A percentile compares a stretch with the other conserved stretches of the same genome.
Evolutionary conservation across 2,113 vertebrate genomes (phyloP).

Genomic region (Coptodon rendalli): DNA sequence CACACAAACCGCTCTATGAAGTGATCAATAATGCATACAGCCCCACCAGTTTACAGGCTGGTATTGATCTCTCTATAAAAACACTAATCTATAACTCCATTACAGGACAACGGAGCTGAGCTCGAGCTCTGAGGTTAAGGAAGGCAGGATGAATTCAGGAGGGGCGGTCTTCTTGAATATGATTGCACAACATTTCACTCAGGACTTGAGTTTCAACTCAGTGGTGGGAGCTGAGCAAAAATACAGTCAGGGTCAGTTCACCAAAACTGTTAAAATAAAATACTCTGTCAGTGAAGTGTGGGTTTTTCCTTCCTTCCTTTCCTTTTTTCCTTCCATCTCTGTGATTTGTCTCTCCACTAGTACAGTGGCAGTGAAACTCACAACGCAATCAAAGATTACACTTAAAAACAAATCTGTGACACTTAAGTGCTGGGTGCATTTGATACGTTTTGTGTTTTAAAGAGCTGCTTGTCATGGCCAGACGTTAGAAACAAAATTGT

Average conservation of each 20-base stretch:
- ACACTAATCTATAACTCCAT: slow-evolving; percentile 64
- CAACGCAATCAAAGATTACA: not conserved
- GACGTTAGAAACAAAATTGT: not conserved
- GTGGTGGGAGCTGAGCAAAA: not conserved
- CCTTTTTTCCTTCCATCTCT: not conserved
- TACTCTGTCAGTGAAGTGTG: not conserved
- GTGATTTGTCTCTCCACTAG: not conserved
- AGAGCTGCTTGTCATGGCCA: not conserved
- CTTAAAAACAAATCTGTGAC: not conserved
- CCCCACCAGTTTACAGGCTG: slow-evolving; percentile 45
- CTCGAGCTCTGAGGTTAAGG: not conserved
- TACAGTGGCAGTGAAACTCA: not conserved
- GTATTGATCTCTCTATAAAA: slow-evolving; percentile 67
- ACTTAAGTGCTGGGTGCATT: not conserved
- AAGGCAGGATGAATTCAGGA: not conserved
- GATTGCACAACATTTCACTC: not conserved
- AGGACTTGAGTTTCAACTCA: not conserved
- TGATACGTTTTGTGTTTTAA: not conserved
- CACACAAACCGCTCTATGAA: not conserved
- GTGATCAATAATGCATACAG: slow-evolving; percentile 63
- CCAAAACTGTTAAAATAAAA: not conserved
- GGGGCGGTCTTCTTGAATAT: not conserved
- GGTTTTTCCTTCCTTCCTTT: not conserved
- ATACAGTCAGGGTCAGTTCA: not conserved
- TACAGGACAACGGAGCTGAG: slow-evolving; percentile 42